Base-by-base conservation (phyloP, 2,888 invertebrate species). In the Lithosia quadra region DNA sequence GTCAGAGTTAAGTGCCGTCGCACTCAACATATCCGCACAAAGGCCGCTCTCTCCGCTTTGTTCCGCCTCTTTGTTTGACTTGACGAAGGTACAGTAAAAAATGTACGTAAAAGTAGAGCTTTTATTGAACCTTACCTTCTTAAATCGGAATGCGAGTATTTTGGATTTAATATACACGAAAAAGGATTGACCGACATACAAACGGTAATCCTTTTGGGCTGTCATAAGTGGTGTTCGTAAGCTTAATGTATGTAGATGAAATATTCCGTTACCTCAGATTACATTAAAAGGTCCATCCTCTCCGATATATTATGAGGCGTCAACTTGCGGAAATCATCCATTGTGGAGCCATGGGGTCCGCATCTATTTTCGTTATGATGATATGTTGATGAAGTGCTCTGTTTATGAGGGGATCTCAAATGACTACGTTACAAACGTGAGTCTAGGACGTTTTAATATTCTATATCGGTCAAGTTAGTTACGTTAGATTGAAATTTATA, bases 11-110 rank as follows among this genome's bases (percentile, higher is more conserved):
- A 94, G 93, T 94, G 92, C 84, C 88, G 87, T 85, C 88, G 89
- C 86, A 86, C 90, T 90, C 87, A 78, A 87, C 89, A 86, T 90
- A 87, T 88, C 90, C 86, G 84, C 88, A 92, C 92, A 94, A 93
- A 93, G 90, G 89, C 91, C 84, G 89, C 91, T 92, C 93, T 93
- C 91, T 90, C 91, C 86, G 90, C 92, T 92, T 93, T 94, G 93
- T 94, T 92, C 91, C 90, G 91, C 90, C 86, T 92, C 92, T 93
- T 94, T 94, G 94, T 94, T 91, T 91, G 90, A 86, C 86, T 90
- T 89, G 89, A 90, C 88, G 88, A 85, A 89, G 89, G 87, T 86
- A 83, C 83, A 84, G 83, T 81, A 86, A 92, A 93, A 92, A 92
- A 82, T 56, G 77, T 67, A 71, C 75, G 76, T 70, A 82, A 78